These are phyloP conservation scores for Lepus timidus DNA, from an alignment of 2,113 vertebrate species.

Conservation along the genomic window DNA sequence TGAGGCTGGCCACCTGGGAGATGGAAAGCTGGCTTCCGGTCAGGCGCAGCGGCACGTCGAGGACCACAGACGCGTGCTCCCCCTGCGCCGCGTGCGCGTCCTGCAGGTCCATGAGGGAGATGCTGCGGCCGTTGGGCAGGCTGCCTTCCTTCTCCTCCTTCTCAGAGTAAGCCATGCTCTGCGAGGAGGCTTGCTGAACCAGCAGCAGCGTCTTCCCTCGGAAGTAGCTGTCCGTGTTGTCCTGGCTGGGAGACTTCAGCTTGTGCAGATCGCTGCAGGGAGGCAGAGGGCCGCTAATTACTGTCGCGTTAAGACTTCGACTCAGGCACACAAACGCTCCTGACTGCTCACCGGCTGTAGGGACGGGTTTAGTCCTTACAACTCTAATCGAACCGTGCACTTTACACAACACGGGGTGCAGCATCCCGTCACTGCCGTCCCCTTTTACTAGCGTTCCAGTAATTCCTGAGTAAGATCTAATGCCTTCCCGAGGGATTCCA, in stretches of 20 bases:
- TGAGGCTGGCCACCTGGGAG: constrained; percentile 88
- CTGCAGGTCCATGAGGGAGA: constrained; percentile 97
- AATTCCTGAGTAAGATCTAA: background rate
- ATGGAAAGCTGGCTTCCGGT: constrained; percentile 94
- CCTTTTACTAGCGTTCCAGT: constrained; percentile 46
- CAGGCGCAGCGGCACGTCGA: constrained; percentile 90
- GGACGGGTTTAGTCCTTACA: background rate
- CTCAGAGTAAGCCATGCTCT: constrained; percentile 92
- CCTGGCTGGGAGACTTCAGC: constrained; percentile 90
- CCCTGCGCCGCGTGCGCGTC: constrained; percentile 88
- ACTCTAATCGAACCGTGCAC: constrained; percentile 50
- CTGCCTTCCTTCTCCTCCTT: constrained; percentile 91
- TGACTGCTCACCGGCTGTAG: background rate
- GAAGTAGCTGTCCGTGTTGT: constrained; percentile 88
- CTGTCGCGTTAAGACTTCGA: constrained; percentile 37
- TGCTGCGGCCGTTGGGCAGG: constrained; percentile 93
- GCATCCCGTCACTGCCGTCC: background rate
- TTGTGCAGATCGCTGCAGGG: constrained; percentile 90
- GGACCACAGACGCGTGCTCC: constrained; percentile 80
- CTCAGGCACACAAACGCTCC: constrained; percentile 47
- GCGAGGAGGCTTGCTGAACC: constrained; percentile 91
- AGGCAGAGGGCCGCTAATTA: constrained; percentile 78
- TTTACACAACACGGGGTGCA: background rate
- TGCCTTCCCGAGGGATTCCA: background rate
- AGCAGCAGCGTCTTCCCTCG: constrained; percentile 90